Percentiles rank a stretch among this genome's conserved stretches.
These are phyloP conservation scores for Papilio helenus DNA, from an alignment of 1,140 invertebrate species.

Conservation along the genomic window DNA sequence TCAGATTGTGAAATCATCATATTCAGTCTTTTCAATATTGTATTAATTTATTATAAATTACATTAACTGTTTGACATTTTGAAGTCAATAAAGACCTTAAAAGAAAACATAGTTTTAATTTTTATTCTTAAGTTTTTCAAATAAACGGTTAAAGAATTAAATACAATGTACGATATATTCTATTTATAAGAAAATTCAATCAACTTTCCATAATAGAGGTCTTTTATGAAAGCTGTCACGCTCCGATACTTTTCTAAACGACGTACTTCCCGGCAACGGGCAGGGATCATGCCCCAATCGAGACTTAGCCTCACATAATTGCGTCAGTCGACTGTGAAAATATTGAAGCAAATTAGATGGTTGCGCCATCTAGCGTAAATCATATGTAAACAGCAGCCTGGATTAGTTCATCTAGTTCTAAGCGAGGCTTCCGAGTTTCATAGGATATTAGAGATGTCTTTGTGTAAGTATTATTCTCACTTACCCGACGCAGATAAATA, in stretches of 20 bases:
- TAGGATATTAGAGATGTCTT: no score
- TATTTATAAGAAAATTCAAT: conserved; percentile 15
- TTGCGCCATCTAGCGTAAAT: neutral
- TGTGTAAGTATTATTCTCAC: no score
- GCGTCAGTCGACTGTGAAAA: conserved; percentile 5
- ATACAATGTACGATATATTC: neutral
- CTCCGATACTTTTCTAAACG: conserved; percentile 7
- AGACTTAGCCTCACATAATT: conserved; percentile 16
- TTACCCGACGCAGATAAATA: no score
- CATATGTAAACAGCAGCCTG: neutral
- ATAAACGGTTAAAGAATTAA: neutral
- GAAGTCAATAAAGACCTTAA: neutral
- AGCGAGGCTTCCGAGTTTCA: no score
- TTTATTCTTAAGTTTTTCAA: neutral
- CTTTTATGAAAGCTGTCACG: conserved; percentile 11
- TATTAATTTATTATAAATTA: conserved; percentile 50
- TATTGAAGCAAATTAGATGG: neutral
- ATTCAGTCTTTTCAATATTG: conserved; percentile 64
- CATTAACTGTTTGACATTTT: neutral
- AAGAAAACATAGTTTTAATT: neutral
- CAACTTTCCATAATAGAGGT: conserved; percentile 13
- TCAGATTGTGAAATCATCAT: conserved; percentile 69
- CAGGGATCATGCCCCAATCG: conserved; percentile 17
- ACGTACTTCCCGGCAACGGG: neutral
- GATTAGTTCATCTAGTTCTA: no score